Base-by-base conservation (phyloP, 2,888 invertebrate genomes). In the Chelonus formosanus region DNA sequence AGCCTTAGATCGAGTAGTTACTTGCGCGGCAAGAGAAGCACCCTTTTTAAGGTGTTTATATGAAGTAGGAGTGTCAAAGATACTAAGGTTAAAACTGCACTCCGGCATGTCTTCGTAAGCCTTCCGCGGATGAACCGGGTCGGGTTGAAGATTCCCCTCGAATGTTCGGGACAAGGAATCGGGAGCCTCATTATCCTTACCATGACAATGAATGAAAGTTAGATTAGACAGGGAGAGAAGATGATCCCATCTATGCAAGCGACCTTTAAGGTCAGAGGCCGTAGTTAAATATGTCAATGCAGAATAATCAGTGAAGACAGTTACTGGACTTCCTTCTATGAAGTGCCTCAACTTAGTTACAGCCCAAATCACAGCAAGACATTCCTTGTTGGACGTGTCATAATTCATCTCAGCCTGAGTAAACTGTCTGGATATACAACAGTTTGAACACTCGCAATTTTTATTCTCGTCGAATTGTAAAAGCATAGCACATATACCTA, bases 191-290 rank as follows among this genome's bases (percentile, higher is more conserved):
- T 70, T 70, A 0, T 53, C 60, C 0, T 67, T 68, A 3, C 71
- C 71, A 2, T 69, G 64, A 5, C 54, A 52, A 20, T 70, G 65
- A 10, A 63, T 59, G 5, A 71, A 44, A 2, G 56, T 60, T 34
- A 69, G 54, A 3, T 57, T 35, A 7, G 69, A 66, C 36, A 65
- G 62, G 2, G 54, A 67, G 2, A 70, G 48, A 31, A 66, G 64
- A 4, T 70, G 67, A 3, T 67, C 65, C 69, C 70, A 70, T 44
- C 72, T 54, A 3, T 69, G 70, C 2, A 72, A 7, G 5, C 52
- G 34, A 3, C 52, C 52, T 52, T 3, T 7, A 3, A 32, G 32
- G 3, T 34, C 52, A 8, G 10, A 8, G n/a, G 7, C 3, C 4
- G 2, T 5, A 5, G 7, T 7, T 7, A 52, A 31, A 10, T 7